Conservation (phyloP, 2,888 invertebrate genomes). For the Diogma glabrata region DNA sequence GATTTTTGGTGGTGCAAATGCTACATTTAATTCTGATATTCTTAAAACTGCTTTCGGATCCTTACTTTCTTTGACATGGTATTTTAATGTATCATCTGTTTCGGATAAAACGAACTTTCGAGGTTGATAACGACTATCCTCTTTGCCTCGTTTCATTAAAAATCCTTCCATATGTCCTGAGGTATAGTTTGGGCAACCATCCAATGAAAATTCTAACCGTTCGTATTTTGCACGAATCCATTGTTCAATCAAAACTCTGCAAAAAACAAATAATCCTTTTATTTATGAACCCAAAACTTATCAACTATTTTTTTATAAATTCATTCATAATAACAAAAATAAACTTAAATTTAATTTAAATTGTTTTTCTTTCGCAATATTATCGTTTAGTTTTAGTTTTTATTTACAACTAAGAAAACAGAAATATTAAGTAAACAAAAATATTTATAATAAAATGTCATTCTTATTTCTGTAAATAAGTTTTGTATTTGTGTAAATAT, state of each 20-base stretch:
- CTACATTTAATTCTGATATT: conserved; percentile 72
- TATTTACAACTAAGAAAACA: no score
- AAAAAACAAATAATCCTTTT: conserved; percentile 21
- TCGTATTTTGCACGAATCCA: conserved; percentile 88
- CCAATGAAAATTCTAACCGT: conserved; percentile 71
- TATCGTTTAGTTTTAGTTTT: no score
- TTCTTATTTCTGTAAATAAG: no score
- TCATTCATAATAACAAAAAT: neutral
- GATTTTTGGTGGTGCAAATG: conserved; percentile 73
- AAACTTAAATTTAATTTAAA: no score
- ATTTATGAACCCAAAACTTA: neutral
- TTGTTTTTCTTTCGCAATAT: no score
- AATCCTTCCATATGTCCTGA: conserved; percentile 75
- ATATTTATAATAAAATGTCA: no score
- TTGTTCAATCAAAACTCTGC: conserved; percentile 74
- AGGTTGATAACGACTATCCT: conserved; percentile 71
- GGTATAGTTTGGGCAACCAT: conserved; percentile 64
- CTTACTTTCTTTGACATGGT: conserved; percentile 60
- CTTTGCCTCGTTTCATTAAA: conserved; percentile 80
- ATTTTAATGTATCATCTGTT: conserved; percentile 67
- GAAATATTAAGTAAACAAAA: no score
- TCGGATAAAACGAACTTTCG: conserved; percentile 74
- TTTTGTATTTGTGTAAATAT: no score
- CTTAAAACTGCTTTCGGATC: conserved; percentile 73
- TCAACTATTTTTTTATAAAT: neutral